Evolutionary conservation across 2,888 invertebrate genomes (phyloP).

Genomic region (Andrena praecox): DNA sequence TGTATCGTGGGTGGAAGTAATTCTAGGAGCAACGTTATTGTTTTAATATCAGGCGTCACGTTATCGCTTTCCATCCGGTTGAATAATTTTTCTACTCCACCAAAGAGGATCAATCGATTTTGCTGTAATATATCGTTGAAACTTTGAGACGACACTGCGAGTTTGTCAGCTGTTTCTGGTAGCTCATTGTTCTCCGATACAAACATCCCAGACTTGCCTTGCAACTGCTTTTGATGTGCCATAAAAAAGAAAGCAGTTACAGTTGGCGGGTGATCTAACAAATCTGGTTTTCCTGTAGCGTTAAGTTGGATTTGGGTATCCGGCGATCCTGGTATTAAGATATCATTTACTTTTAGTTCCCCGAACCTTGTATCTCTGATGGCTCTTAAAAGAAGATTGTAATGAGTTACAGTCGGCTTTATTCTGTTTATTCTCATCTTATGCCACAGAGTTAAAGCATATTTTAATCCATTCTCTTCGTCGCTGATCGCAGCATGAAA

Average conservation of each 20-base stretch:
- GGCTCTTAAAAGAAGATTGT: slow-evolving; percentile 92
- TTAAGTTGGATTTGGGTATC: slow-evolving; percentile 53
- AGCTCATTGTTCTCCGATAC: neutral
- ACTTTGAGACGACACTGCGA: neutral
- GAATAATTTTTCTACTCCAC: slow-evolving; percentile 92
- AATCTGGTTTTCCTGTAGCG: slow-evolving; percentile 87
- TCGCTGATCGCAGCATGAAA: slow-evolving; percentile 94
- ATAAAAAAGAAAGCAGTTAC: slow-evolving; percentile 61
- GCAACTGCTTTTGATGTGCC: neutral
- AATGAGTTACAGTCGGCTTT: slow-evolving; percentile 90
- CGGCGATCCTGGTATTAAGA: slow-evolving; percentile 50
- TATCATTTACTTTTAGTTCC: slow-evolving; percentile 80
- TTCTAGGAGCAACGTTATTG: slow-evolving; percentile 91
- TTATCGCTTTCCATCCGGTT: slow-evolving; percentile 89
- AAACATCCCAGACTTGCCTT: neutral
- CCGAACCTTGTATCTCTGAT: slow-evolving; percentile 94
- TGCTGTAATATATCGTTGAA: slow-evolving; percentile 81
- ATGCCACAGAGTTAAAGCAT: slow-evolving; percentile 94
- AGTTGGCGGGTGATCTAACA: slow-evolving; percentile 86
- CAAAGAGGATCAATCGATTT: slow-evolving; percentile 91
- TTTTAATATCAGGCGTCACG: slow-evolving; percentile 91
- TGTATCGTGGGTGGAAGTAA: slow-evolving; percentile 88
- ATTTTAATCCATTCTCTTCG: slow-evolving; percentile 91
- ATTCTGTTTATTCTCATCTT: slow-evolving; percentile 90
- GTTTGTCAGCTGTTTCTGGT: neutral